These are phyloP conservation scores for Sitta europaea DNA, from an alignment of 2,113 vertebrate species.

Conservation along the genomic window DNA sequence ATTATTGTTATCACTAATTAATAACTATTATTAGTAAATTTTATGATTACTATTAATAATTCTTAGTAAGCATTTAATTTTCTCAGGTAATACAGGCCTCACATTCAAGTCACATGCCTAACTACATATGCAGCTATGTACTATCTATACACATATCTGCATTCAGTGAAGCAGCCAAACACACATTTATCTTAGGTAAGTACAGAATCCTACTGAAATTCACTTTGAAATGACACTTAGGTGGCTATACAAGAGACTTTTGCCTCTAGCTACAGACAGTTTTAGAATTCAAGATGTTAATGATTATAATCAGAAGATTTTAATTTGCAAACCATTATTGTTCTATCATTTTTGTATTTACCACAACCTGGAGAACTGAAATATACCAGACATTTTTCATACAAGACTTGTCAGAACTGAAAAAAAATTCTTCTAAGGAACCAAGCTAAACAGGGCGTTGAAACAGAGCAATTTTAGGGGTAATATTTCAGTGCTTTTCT, in stretches of 20 bases:
- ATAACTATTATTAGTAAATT: neutral
- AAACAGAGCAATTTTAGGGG: neutral
- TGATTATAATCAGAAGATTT: neutral
- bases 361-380: neutral
- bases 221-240: neutral
- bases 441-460: neutral
- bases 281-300: neutral
- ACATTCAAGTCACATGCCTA: neutral
- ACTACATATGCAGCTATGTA: neutral
- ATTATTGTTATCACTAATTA: neutral
- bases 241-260: neutral
- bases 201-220: neutral
- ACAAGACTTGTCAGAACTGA: neutral
- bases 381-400: neutral
- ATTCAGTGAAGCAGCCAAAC: neutral
- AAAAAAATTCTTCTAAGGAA: neutral
- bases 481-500: neutral
- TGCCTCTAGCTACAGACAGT: neutral
- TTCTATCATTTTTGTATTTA: neutral
- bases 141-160: neutral
- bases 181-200: neutral
- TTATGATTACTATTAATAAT: neutral
- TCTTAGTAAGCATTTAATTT: neutral
- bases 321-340: neutral
- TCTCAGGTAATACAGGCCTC: neutral